Conservation (phyloP, 2,797 vertebrate genomes). For the Galaxias olidus region DNA sequence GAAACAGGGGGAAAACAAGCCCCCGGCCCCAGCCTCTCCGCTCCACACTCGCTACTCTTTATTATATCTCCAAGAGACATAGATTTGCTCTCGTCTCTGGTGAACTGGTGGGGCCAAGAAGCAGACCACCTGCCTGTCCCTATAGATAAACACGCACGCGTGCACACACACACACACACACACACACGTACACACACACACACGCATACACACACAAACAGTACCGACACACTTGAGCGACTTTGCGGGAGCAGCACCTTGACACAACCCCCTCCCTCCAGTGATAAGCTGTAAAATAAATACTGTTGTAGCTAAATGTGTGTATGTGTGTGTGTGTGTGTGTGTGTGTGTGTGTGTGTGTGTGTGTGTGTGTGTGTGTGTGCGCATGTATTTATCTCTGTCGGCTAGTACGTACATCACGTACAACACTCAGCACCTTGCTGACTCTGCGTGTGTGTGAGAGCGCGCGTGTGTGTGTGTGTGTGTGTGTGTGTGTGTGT, state of each 20-base stretch:
- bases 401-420: not conserved
- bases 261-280: not conserved
- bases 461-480: not conserved
- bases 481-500: not conserved
- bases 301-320: not conserved
- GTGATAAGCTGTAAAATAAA: not conserved
- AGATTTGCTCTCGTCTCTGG: conserved; percentile 58
- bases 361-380: conserved; percentile 16
- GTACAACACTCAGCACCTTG: no score
- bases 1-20: conserved; percentile 47
- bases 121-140: conserved; percentile 26
- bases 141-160: not conserved
- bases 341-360: conserved; percentile 10
- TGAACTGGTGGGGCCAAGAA: conserved; percentile 42
- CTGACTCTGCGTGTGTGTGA: not conserved
- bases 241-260: no score
- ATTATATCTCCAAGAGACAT: conserved; percentile 54
- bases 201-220: not conserved
- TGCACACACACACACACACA: not conserved
- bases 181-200: not conserved
- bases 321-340: conserved; percentile 19
- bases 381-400: not conserved
- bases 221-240: not conserved
- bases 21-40: conserved; percentile 42
- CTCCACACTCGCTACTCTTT: conserved; percentile 45